phyloP scores from a whole-genome alignment of 2,113 vertebrate genomes.

The Notechis scutatus region DNA sequence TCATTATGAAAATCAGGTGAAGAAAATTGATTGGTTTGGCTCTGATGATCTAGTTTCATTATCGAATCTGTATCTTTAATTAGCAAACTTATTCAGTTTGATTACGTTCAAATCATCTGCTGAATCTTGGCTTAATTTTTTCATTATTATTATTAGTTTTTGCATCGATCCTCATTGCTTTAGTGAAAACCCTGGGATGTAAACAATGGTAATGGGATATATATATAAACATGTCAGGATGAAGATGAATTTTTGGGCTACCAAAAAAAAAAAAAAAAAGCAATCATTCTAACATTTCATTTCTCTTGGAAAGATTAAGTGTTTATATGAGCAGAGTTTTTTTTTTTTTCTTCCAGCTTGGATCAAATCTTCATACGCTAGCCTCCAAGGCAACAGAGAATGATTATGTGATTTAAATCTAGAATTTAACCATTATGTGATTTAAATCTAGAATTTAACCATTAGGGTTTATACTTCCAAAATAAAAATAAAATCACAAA shows the following conservation, averaged over 20 bases:
- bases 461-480: background rate
- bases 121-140: background rate
- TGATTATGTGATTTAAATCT: background rate
- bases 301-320: background rate
- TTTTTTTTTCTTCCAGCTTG: background rate
- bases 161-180: background rate
- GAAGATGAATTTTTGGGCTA: background rate
- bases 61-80: background rate
- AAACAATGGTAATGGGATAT: background rate
- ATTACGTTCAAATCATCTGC: background rate
- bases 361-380: background rate
- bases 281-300: background rate
- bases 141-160: background rate
- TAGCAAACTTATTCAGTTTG: constrained; percentile 16
- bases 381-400: background rate
- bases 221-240: background rate
- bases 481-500: background rate
- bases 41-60: background rate
- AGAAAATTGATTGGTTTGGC: background rate
- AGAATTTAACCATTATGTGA: background rate
- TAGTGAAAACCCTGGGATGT: background rate
- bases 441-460: background rate
- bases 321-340: accelerated
- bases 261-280: background rate
- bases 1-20: constrained; percentile 12